Evolutionary conservation across 1,140 invertebrate genomes (phyloP), one percentile per base, ranked within the genome.

Genomic region (Bacillus rossius): DNA sequence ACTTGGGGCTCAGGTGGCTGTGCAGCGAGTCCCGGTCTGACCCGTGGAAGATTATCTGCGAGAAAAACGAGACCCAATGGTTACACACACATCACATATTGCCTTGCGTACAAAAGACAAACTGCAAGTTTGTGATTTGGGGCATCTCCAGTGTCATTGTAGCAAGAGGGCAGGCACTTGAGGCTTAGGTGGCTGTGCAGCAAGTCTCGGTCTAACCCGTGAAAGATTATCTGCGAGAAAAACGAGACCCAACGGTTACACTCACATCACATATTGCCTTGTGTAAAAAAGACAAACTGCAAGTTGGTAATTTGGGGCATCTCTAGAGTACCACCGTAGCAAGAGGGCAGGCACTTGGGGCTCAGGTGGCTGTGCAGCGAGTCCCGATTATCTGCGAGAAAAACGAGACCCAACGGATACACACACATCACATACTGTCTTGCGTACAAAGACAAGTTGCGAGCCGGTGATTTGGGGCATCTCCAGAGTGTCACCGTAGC

Each of bases 381-480:
- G 60, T 88, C 86, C 16, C 87, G 78, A 68, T 94, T 89, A 1
- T 80, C 88, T 20, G 91, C 91, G 69, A 94, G 88, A 79, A 94
- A 92, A 45, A 87, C 79, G 42, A 92, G n/a, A n/a, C n/a, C n/a
- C n/a, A n/a, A n/a, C n/a, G n/a, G n/a, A n/a, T n/a, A n/a, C n/a
- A n/a, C n/a, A n/a, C n/a, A n/a, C n/a, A n/a, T n/a, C n/a, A n/a
- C n/a, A n/a, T n/a, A n/a, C n/a, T n/a, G n/a, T n/a, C n/a, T n/a
- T n/a, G n/a, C n/a, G n/a, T n/a, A n/a, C n/a, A n/a, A n/a, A n/a
- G n/a, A n/a, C n/a, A n/a, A n/a, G n/a, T 53, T 90, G 81, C 0
- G 74, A 61, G 2, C 88, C 86, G 8, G 78, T 81, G 20, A 90
- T 77, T 49, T 77, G 74, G 3, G 70, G 82, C 41, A 89, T 73